A percentile compares a stretch with the other conserved stretches of the same genome.
These are phyloP conservation scores for Dexiosoma caninum DNA, from an alignment of 2,888 invertebrate genomes.

Conservation along the genomic window DNA sequence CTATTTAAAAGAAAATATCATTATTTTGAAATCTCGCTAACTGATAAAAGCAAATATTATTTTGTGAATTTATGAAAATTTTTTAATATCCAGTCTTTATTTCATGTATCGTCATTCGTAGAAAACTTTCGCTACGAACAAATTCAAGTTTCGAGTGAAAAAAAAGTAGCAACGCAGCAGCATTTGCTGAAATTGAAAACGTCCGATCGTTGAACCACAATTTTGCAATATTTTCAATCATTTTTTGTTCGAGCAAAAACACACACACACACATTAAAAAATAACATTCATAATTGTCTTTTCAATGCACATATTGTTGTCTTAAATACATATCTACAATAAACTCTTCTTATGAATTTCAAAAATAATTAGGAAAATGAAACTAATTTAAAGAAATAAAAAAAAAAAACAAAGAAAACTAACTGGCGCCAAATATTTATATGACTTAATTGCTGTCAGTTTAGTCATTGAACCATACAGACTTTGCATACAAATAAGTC, in stretches of 20 bases:
- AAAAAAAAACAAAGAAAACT: constrained; percentile 8
- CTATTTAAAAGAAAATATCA: too few relatives aligned
- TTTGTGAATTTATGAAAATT: background rate
- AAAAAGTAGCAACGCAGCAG: background rate
- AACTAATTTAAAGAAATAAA: background rate
- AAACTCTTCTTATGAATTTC: background rate
- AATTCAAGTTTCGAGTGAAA: background rate
- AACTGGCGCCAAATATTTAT: constrained; percentile 51
- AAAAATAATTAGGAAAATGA: constrained; percentile 27
- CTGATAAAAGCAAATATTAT: too few relatives aligned
- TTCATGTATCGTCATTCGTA: background rate
- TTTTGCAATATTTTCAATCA: background rate
- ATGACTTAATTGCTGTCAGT: constrained; percentile 51
- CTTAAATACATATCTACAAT: background rate
- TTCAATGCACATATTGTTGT: background rate
- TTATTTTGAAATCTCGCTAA: too few relatives aligned
- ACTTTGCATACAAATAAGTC: constrained; percentile 44
- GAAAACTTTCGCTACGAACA: background rate
- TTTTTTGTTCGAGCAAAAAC: background rate
- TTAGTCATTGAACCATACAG: constrained; percentile 29
- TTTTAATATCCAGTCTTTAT: background rate
- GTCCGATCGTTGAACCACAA: background rate
- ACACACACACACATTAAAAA: background rate
- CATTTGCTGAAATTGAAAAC: background rate
- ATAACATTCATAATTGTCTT: background rate